Percentiles rank a stretch among this genome's conserved stretches.
phyloP scores from a whole-genome alignment of 2,888 invertebrate species.

The Drosophila mercatorum region DNA sequence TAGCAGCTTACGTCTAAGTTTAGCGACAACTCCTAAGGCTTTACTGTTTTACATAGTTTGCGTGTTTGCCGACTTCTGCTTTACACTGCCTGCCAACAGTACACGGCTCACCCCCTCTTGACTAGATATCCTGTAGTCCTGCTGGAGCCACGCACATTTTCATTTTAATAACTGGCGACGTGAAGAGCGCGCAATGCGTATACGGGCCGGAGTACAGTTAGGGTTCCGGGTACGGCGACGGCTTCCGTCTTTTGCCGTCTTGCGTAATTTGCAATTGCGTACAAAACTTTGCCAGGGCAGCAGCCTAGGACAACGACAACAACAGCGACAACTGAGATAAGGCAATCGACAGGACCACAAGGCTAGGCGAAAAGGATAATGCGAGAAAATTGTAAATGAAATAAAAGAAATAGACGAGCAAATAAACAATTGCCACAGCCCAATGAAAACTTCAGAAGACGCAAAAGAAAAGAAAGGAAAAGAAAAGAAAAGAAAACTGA shows the following conservation, averaged over 20 bases:
- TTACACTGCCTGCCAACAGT: background rate
- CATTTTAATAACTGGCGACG: constrained; percentile 59
- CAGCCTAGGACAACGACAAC: constrained; percentile 12
- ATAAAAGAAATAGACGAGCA: constrained; percentile 34
- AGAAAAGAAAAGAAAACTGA: background rate
- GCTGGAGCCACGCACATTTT: constrained; percentile 57
- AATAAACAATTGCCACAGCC: constrained; percentile 23
- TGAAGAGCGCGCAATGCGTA: constrained; percentile 13
- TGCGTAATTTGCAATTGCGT: constrained; percentile 71
- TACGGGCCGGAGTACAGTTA: constrained; percentile 6
- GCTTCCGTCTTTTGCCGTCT: constrained; percentile 28
- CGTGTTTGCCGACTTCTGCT: constrained; percentile 45
- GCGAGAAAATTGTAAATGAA: constrained; percentile 31
- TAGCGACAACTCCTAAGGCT: constrained; percentile 16
- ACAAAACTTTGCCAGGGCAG: constrained; percentile 40
- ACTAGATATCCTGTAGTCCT: constrained; percentile 39
- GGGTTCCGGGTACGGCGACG: constrained; percentile 3
- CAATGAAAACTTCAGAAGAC: constrained; percentile 6
- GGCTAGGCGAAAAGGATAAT: constrained; percentile 37
- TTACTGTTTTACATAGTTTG: constrained; percentile 58
- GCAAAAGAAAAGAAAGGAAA: background rate
- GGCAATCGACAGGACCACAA: constrained; percentile 16
- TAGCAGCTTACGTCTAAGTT: constrained; percentile 7
- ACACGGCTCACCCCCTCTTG: background rate
- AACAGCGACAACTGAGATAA: constrained; percentile 28